phyloP scores from a whole-genome alignment of 1,140 invertebrate genomes.

The Plectrocnemia conspersa region DNA sequence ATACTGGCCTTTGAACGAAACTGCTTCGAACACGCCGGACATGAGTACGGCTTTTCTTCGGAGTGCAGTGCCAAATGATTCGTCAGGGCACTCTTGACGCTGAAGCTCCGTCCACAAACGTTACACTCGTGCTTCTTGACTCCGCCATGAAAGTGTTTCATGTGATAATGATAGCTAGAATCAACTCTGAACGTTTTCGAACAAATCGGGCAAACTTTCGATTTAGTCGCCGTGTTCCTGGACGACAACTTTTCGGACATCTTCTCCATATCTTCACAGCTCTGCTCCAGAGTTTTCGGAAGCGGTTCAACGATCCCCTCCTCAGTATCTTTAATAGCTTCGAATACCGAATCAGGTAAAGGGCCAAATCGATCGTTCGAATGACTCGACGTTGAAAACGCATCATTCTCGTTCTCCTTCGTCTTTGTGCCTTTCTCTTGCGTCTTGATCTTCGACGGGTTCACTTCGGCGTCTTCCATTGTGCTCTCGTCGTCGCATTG shows the following conservation, averaged over 20 bases:
- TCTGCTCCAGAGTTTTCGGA: slow-evolving; percentile 34
- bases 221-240: slow-evolving; percentile 40
- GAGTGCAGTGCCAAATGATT: slow-evolving; percentile 46
- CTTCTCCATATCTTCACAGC: slow-evolving; percentile 29
- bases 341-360: slow-evolving; percentile 41
- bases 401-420: slow-evolving; percentile 24
- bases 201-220: slow-evolving; percentile 38
- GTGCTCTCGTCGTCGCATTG: slow-evolving; percentile 29
- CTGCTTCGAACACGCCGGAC: slow-evolving; percentile 50
- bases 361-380: slow-evolving; percentile 38
- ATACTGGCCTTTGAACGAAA: slow-evolving; percentile 52
- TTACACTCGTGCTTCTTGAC: slow-evolving; percentile 31
- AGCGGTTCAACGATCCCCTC: slow-evolving; percentile 29
- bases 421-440: neutral
- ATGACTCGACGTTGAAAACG: slow-evolving; percentile 41
- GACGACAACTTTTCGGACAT: slow-evolving; percentile 27
- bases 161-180: slow-evolving; percentile 33
- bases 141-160: slow-evolving; percentile 34
- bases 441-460: neutral
- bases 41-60: slow-evolving; percentile 48
- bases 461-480: neutral
- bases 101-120: slow-evolving; percentile 30
- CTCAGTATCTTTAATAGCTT: slow-evolving; percentile 41
- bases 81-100: slow-evolving; percentile 39
- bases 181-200: slow-evolving; percentile 29